phyloP scores from a whole-genome alignment of 2,888 invertebrate genomes.

The Lamellibrachia satsuma region DNA sequence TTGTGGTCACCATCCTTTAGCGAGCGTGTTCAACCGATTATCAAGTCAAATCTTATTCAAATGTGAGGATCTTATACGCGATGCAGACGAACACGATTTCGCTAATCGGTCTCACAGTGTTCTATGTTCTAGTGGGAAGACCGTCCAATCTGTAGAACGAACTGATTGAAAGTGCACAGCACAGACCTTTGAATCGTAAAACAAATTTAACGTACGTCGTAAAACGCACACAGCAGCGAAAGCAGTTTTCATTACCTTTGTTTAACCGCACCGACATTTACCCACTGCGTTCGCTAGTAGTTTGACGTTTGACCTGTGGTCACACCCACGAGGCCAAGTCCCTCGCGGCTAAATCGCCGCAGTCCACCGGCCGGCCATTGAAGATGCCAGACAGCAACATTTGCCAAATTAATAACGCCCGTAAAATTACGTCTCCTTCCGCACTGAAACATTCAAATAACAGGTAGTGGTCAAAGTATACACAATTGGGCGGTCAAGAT shows the following conservation, averaged over 20 bases:
- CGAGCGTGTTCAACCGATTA: not conserved
- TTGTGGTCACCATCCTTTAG: not conserved
- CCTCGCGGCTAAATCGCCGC: not conserved
- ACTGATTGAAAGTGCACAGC: not conserved
- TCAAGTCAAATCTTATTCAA: not conserved
- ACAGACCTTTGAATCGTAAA: not conserved
- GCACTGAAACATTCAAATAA: no score
- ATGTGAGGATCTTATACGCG: not conserved
- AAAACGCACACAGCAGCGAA: not conserved
- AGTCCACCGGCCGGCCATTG: not conserved
- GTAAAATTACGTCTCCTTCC: no score
- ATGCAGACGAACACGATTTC: not conserved
- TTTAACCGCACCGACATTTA: not conserved
- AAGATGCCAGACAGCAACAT: not conserved
- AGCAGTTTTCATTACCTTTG: not conserved
- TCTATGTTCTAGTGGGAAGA: not conserved
- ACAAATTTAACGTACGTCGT: not conserved
- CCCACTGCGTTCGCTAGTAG: not conserved
- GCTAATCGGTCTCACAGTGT: not conserved
- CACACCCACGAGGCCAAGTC: not conserved
- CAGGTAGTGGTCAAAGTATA: no score
- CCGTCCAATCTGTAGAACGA: not conserved
- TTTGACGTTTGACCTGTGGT: not conserved
- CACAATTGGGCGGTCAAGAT: no score
- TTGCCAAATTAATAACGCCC: not conserved